Base-by-base conservation (phyloP, 1,140 invertebrate genomes). In the Drosophila pseudoobscura region DNA sequence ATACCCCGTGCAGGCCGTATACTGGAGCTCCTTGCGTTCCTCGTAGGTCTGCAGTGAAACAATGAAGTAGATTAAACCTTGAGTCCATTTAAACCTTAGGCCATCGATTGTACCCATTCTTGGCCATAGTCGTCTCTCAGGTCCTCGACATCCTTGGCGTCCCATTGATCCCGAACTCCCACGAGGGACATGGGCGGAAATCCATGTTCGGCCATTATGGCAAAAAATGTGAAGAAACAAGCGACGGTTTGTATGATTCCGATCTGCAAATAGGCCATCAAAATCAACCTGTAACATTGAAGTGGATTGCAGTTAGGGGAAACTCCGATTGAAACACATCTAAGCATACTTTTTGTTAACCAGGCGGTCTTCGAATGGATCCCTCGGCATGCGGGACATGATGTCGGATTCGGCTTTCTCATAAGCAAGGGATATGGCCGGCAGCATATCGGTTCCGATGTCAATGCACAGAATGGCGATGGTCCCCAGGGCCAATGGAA, bases 401-500 rank as follows among this genome's bases (percentile, higher is more conserved):
- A 99, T 99, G 95, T 99, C 98, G 92, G 96, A 97, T 94, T 99
- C 98, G 84, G 98, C 97, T 93, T 97, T 95, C 95, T 99, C 98
- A 94, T 99, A 99, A 92, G 98, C 98, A 93, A 99, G 94, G 85
- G 98, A 99, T 94, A 99, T 99, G 93, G 98, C 98, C 91, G 98
- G 98, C 92, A 99, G 97, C 97, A 99, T 99, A 95, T 99, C 98
- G 89, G 98, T 99, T 95, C 98, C 98, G 91, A 99, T 94, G 94
- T 99, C 98, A 93, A 99, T 99, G 94, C 98, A 99, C 60, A 99
- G 94, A 93, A 99, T 99, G 75, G 98, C 99, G 70, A 99, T 97
- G 56, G 98, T 99, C 78, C 98, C 98, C 54, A 99, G 94, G 24
- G 98, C 98, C 65, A 99, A 93, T 35, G 98, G 98, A 91, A 99